Evolutionary conservation across 2,797 vertebrate species (phyloP).

Genomic region (Alca torda): DNA sequence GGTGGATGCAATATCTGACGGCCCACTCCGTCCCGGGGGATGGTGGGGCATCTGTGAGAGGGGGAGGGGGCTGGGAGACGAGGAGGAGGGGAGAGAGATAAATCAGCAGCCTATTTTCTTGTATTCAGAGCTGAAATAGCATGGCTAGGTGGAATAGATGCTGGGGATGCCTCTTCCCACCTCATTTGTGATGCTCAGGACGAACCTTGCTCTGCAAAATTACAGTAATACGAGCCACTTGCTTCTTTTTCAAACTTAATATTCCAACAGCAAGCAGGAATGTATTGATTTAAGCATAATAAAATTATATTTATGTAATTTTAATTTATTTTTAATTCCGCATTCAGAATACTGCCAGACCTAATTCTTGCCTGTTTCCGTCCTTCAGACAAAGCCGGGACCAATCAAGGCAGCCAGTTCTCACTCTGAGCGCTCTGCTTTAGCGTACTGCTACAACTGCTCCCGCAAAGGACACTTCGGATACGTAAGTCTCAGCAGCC

Average conservation of each 20-base stretch:
- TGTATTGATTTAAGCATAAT: not conserved
- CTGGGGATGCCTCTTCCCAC: not conserved
- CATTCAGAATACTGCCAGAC: not conserved
- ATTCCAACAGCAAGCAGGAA: not conserved
- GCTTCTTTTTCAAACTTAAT: not conserved
- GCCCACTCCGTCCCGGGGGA: accelerated
- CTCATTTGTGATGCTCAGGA: not conserved
- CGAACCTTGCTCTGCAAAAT: not conserved
- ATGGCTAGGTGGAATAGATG: not conserved
- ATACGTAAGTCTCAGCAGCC: constrained; percentile 70
- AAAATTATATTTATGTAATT: not conserved
- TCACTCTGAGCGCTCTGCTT: constrained; percentile 1
- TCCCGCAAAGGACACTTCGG: constrained; percentile 77
- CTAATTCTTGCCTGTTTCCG: not conserved
- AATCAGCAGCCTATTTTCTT: not conserved
- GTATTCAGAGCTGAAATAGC: not conserved
- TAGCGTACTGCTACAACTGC: constrained; percentile 80
- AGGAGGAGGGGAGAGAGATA: not conserved
- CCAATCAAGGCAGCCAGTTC: constrained; percentile 63
- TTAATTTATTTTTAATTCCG: constrained; percentile 18
- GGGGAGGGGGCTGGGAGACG: not conserved
- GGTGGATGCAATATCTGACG: not conserved
- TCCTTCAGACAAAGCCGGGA: constrained; percentile 77
- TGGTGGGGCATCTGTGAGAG: not conserved
- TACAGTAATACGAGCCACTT: not conserved